Evolutionary conservation across 2,888 invertebrate genomes (phyloP).

Genomic region (Polydrusus pterygomalis): DNA sequence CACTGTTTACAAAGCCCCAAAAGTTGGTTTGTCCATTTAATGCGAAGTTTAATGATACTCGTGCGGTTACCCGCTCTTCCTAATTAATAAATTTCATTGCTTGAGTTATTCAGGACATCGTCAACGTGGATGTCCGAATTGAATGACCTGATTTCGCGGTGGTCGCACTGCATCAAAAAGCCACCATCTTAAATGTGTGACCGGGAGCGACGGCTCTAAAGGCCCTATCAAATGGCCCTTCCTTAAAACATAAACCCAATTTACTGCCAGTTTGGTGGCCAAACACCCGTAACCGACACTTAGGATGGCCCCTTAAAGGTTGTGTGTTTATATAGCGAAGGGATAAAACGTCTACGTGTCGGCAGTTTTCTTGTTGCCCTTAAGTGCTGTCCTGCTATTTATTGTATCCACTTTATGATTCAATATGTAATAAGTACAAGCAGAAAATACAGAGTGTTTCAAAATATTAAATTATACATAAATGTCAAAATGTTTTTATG

Average conservation of each 20-base stretch:
- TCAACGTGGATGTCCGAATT: constrained; percentile 15
- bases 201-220: constrained; percentile 23
- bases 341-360: constrained; percentile 25
- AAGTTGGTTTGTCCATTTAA: constrained; percentile 1
- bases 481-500: too few species aligned
- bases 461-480: too few species aligned
- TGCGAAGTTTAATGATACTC: not conserved
- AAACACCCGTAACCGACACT: constrained; percentile 24
- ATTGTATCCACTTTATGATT: not conserved
- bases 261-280: constrained; percentile 34
- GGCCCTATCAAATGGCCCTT: constrained; percentile 21
- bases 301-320: constrained; percentile 17
- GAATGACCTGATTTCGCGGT: constrained; percentile 31
- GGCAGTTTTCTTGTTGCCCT: constrained; percentile 1
- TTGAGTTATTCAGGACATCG: constrained; percentile 13
- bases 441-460: too few species aligned
- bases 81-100: constrained; percentile 17
- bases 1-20: not conserved
- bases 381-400: constrained; percentile 2
- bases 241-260: constrained; percentile 35
- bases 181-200: constrained; percentile 22
- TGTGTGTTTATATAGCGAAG: constrained; percentile 28
- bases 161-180: constrained; percentile 36
- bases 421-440: not conserved
- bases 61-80: not conserved